Conservation (phyloP, 2,888 invertebrate genomes). For the Prionchulus punctatus region DNA sequence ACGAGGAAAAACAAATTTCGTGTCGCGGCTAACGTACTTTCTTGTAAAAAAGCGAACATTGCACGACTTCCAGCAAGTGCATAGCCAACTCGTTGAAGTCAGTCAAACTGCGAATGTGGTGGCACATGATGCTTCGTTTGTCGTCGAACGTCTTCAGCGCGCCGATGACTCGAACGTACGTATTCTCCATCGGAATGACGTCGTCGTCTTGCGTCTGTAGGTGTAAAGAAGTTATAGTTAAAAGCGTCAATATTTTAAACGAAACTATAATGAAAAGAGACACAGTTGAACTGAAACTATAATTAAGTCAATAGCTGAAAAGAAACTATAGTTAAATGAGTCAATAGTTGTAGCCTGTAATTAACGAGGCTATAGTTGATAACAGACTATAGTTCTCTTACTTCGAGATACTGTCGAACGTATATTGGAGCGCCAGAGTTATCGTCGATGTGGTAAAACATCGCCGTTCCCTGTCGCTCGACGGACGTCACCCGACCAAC, state of each 20-base stretch:
- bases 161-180: conserved; percentile 5
- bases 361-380: no score
- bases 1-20: no score
- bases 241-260: no score
- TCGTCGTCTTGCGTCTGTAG: neutral
- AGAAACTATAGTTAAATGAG: no score
- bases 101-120: neutral
- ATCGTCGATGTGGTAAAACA: conserved; percentile 1
- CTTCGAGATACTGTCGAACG: neutral
- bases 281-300: no score
- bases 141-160: neutral
- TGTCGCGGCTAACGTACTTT: neutral
- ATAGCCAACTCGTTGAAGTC: conserved; percentile 4
- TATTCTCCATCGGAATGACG: neutral
- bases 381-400: neutral
- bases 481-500: neutral
- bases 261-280: no score
- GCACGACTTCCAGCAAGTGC: neutral
- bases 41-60: conserved; percentile 29
- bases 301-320: no score
- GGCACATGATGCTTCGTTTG: neutral
- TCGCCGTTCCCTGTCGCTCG: neutral
- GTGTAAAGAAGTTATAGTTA: no score
- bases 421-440: neutral
- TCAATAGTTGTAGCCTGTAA: no score